phyloP scores from a whole-genome alignment of 2,797 vertebrate species.

The Lepus oiostolus region DNA sequence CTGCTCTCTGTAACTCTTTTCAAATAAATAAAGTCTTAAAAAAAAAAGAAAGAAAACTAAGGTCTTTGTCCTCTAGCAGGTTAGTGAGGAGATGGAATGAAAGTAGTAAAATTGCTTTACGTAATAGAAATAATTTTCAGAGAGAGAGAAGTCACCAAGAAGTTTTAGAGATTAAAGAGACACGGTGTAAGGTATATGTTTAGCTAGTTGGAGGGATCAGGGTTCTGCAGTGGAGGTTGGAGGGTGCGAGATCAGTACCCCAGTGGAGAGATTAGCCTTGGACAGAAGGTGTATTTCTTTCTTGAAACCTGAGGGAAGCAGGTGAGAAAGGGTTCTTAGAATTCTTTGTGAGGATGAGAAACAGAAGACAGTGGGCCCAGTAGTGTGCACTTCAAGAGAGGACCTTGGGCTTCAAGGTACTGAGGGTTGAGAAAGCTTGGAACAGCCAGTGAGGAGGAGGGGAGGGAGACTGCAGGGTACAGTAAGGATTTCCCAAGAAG shows the following conservation, averaged over 20 bases:
- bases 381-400: not conserved
- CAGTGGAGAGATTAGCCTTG: not conserved
- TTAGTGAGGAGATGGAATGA: not conserved
- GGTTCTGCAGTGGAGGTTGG: not conserved
- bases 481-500: not conserved
- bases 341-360: constrained; percentile 6
- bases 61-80: not conserved
- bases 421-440: not conserved
- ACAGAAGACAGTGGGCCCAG: not conserved
- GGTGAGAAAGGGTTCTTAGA: not conserved
- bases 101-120: not conserved
- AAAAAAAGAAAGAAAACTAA: too few species aligned
- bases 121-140: not conserved
- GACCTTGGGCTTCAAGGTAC: not conserved
- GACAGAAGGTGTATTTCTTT: not conserved
- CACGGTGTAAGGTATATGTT: not conserved
- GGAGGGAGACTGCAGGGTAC: not conserved
- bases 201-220: not conserved
- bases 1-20: too few species aligned
- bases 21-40: too few species aligned
- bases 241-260: not conserved
- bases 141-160: not conserved
- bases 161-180: not conserved
- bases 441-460: not conserved
- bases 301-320: not conserved